Percentiles rank a stretch among this genome's conserved stretches.
Conservation (phyloP, 2,797 vertebrate genomes). For the Brachyrhaphis roseni region DNA sequence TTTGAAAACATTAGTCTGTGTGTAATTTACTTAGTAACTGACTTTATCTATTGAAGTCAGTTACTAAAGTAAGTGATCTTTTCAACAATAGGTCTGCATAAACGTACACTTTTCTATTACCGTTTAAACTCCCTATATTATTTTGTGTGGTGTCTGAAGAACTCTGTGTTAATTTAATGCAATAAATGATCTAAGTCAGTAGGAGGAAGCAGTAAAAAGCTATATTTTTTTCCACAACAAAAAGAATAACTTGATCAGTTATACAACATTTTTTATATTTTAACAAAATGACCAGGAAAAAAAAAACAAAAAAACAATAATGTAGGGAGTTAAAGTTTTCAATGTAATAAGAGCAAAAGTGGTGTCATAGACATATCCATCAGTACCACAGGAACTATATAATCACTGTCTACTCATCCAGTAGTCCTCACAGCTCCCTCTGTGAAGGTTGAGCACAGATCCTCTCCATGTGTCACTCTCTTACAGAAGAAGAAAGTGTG, state of each 20-base stretch:
- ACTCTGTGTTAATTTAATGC: background rate
- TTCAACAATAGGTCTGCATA: background rate
- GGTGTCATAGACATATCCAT: background rate
- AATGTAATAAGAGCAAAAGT: background rate
- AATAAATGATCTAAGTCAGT: background rate
- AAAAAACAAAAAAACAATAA: background rate
- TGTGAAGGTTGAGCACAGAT: background rate
- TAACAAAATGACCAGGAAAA: background rate
- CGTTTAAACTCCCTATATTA: background rate
- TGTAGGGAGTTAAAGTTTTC: background rate
- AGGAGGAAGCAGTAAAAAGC: background rate
- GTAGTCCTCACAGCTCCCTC: background rate
- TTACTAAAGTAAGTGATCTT: background rate
- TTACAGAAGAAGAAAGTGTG: background rate
- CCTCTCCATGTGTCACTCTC: background rate
- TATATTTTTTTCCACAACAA: background rate
- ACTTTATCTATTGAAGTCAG: background rate
- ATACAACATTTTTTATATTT: background rate
- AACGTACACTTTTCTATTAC: background rate
- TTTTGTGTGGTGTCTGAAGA: background rate
- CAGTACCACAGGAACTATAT: background rate
- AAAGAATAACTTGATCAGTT: background rate
- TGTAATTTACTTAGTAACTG: too few species aligned
- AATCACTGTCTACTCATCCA: background rate
- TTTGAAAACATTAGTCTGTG: background rate